Evolutionary conservation across 2,888 invertebrate species (phyloP), one percentile per base, ranked within the genome.

Genomic region (Cylloceria caligata): DNA sequence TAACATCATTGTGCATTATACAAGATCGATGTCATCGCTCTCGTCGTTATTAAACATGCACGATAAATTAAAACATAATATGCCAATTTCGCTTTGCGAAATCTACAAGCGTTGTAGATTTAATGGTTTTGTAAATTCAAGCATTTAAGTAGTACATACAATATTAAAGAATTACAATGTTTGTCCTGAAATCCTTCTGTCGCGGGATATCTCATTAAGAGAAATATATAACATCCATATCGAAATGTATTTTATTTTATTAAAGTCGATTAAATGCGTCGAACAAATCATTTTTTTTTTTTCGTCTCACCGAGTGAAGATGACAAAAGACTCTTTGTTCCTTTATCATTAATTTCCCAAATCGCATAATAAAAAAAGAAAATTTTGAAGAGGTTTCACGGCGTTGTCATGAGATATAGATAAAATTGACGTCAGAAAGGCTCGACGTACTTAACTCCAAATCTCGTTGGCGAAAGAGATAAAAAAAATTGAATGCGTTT

Each of bases 401-500:
- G 21, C 24, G 13, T 21, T 24, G 3, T 24, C 24, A 24, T 11
- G 11, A 24, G 11, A 62, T 39, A 71, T 27, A 62, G 55, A 76
- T 45, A 76, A 76, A n/a, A 13, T 1, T 13, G n/a, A 13, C 3
- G 3, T 3, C 21, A 11, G 2, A 49, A 16, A 72, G 39, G 16
- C 60, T 72, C 64, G 47, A 52, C 27, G 6, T 24, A 55, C 69
- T 69, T 21, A 30, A 55, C 75, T 75, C 7, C 67, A 77, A 80
- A 77, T 74, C 67, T 80, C 47, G 36, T 67, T 80, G 47, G 55
- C 60, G 77, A 83, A 77, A 67, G 21, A 64, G 55, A 77, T 62
- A 72, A 74, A 79, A 71, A 47, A 76, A 73, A 80, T 79, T 74
- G 60, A 77, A 81, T 81, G 72, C 62, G 62, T 74, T 81, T 81